These are phyloP conservation scores for Rhombomys opimus DNA, from an alignment of 2,113 vertebrate species.

Conservation along the genomic window DNA sequence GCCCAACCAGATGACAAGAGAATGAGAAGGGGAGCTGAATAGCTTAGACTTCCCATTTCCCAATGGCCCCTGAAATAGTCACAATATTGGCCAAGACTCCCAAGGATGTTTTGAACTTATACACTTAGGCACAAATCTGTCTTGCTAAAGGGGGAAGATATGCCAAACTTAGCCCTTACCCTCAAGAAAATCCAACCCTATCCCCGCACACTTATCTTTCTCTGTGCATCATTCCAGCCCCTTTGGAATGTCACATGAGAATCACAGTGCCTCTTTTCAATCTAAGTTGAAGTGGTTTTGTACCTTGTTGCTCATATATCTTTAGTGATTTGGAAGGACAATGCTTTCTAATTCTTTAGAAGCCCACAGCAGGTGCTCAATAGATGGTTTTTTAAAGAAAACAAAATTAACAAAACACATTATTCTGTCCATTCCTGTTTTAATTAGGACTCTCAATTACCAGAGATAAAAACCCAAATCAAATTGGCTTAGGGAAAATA, in stretches of 20 bases:
- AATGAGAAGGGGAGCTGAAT: not conserved
- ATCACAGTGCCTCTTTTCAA: not conserved
- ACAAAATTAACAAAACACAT: constrained; percentile 51
- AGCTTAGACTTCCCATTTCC: not conserved
- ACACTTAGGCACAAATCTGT: not conserved
- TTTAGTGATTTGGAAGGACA: not conserved
- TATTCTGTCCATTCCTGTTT: constrained; percentile 65
- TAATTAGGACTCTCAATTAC: constrained; percentile 71
- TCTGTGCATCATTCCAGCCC: not conserved
- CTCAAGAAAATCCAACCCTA: not conserved
- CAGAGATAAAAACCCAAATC: constrained; percentile 65
- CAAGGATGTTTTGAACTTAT: not conserved
- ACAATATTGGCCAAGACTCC: not conserved
- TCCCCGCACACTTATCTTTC: not conserved
- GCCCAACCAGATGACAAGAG: not conserved
- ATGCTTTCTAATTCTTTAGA: constrained; percentile 21
- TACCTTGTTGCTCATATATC: not conserved
- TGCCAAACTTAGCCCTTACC: not conserved
- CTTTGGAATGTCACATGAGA: not conserved
- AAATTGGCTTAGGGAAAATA: constrained; percentile 57
- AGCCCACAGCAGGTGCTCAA: constrained; percentile 37
- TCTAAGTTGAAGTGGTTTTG: not conserved
- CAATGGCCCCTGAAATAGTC: not conserved
- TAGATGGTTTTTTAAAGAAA: constrained; percentile 47
- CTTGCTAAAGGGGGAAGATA: not conserved